These are phyloP conservation scores for Melanophora roralis DNA, from an alignment of 2,888 invertebrate genomes.

Conservation along the genomic window DNA sequence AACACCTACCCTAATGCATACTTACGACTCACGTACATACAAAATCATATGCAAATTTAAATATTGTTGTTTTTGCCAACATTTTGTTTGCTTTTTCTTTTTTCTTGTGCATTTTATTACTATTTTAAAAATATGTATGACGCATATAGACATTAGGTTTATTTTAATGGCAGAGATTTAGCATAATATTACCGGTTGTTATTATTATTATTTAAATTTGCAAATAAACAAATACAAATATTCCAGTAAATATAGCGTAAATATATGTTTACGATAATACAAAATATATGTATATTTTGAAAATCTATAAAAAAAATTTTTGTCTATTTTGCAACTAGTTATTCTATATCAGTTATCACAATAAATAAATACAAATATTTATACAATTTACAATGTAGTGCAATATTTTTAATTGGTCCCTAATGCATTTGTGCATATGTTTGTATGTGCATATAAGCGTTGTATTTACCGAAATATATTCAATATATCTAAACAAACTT, in stretches of 20 bases:
- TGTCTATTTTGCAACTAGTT: not conserved
- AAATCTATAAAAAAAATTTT: too few relatives aligned
- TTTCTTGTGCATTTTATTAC: conserved; percentile 34
- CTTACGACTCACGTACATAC: conserved; percentile 4
- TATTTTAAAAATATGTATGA: conserved; percentile 14
- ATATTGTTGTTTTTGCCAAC: conserved; percentile 18
- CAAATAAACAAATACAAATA: conserved; percentile 2
- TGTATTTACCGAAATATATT: too few relatives aligned
- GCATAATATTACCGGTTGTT: not conserved
- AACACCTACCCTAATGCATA: not conserved
- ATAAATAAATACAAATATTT: conserved; percentile 22
- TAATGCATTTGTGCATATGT: not conserved
- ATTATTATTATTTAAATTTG: not conserved
- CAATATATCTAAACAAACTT: not conserved
- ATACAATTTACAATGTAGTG: not conserved
- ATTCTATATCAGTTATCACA: conserved; percentile 10
- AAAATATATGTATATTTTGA: not conserved
- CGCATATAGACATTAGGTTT: conserved; percentile 37
- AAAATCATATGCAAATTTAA: conserved; percentile 42
- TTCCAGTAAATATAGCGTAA: too few relatives aligned
- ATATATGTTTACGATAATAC: too few relatives aligned
- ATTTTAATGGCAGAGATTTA: conserved; percentile 47
- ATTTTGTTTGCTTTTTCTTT: not conserved
- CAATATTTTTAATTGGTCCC: conserved; percentile 24
- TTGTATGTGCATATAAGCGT: too few relatives aligned